phyloP scores from a whole-genome alignment of 1,140 invertebrate genomes.

The Drosophila bocki region DNA sequence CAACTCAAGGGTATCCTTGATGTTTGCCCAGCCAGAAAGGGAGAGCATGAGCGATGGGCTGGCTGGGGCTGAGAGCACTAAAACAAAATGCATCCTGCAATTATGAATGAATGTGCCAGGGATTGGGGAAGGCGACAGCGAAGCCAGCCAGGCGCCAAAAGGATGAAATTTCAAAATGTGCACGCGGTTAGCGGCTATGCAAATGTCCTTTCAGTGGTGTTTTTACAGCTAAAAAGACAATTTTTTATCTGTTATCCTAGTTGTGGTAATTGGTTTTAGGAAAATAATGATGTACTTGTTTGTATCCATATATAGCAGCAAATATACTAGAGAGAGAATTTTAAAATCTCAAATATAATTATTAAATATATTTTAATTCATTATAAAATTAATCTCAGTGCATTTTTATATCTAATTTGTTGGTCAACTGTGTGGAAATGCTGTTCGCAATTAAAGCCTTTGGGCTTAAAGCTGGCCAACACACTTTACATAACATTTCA shows the following conservation, averaged over 20 bases:
- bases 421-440: neutral
- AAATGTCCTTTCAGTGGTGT: conserved; percentile 24
- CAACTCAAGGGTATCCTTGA: conserved; percentile 81
- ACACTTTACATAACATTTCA: conserved; percentile 51
- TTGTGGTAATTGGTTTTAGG: neutral
- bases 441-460: conserved; percentile 19
- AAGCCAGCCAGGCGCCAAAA: conserved; percentile 48
- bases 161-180: conserved; percentile 58
- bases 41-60: neutral
- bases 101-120: conserved; percentile 67
- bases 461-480: conserved; percentile 32
- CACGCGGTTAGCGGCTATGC: conserved; percentile 28
- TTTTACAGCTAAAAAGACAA: conserved; percentile 1
- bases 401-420: neutral
- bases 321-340: neutral
- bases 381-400: neutral
- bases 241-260: neutral
- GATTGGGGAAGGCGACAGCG: conserved; percentile 6
- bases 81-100: conserved; percentile 77
- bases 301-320: neutral
- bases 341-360: neutral
- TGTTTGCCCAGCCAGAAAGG: conserved; percentile 58
- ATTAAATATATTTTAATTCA: too few relatives aligned
- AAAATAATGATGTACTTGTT: neutral
- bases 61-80: conserved; percentile 35